Percentiles rank a stretch among this genome's conserved stretches.
Conservation (phyloP, 92 coral and sea anemone genomes). For the Epizoanthus illoricatus region DNA sequence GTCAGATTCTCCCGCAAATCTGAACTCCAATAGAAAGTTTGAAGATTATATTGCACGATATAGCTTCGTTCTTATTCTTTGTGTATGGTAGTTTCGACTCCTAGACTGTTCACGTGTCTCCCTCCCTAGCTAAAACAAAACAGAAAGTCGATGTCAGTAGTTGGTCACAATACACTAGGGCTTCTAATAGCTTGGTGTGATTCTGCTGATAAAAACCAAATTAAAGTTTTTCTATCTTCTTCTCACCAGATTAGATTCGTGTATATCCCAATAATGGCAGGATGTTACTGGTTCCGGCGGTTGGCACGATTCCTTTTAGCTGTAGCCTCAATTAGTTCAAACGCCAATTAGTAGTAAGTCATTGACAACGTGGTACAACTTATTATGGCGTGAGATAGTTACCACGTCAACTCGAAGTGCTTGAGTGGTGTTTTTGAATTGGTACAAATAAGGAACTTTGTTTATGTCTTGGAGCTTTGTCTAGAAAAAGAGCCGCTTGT, state of each 20-base stretch:
- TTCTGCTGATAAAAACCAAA: neutral
- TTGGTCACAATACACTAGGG: too few relatives aligned
- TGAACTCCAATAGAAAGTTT: neutral
- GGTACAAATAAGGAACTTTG: slow-evolving; percentile 3
- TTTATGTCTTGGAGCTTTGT: slow-evolving; percentile 4
- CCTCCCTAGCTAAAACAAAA: neutral
- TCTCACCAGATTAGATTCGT: neutral
- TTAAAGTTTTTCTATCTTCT: neutral
- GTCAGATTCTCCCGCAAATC: neutral
- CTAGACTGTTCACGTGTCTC: neutral
- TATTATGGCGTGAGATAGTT: neutral
- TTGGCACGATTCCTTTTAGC: neutral
- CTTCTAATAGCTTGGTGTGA: neutral
- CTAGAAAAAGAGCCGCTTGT: neutral
- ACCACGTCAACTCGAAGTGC: slow-evolving; percentile 26
- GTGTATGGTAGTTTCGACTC: neutral
- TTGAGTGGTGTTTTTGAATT: neutral
- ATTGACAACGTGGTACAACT: neutral
- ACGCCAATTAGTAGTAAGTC: neutral
- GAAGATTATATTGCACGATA: neutral
- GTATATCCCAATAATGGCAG: neutral
- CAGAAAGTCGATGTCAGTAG: neutral
- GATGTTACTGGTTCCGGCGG: neutral
- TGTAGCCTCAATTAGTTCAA: neutral
- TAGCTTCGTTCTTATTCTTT: neutral